Base-by-base conservation (phyloP, 2,113 vertebrate species). In the Odobenus rosmarus region DNA sequence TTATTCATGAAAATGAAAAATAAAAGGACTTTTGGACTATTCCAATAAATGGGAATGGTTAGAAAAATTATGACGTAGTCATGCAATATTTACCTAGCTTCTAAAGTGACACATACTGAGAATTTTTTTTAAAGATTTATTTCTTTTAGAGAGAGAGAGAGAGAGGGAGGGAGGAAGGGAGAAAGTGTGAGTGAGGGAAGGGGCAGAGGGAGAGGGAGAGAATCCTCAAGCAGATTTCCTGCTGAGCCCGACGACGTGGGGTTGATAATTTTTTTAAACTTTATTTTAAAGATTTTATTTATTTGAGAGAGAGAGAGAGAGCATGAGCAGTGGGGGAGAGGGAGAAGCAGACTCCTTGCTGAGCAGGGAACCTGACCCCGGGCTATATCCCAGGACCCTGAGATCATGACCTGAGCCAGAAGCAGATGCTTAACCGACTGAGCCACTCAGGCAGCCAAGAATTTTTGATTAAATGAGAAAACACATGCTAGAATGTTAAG, bases 401-500 rank as follows among this genome's bases (percentile, higher is more conserved):
- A 67, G 62, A 16, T 33, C 6, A 15, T 67, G 28, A 64, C 13
- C 31, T 33, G 62, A 67, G 62, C 14, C 31, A 33, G 62, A 67
- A 31, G 31, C 62, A 33, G 31, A 33, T 1, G 14, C 31, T 16
- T 67, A 67, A 67, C 14, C 31, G 15, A 33, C 13, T 64, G 62
- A 64, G 31, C 62, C 62, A 67, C 7, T 7, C 62, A 16, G 62
- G 62, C 31, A 33, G 3, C 62, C 62, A 33, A 71, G 62, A 87
- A 28, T 39, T 21, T 95, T 81, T 90, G 79, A 89, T 93, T 92
- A 82, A 85, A 24, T 88, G 24, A 92, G 67, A 89, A 83, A 89
- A 80, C 55, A 72, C 24, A 33, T 26, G 55, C 42, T 82, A 46
- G 12, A 67, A 88, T 57, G 5, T 87, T 80, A 71, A 71, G 33